A percentile compares a stretch with the other conserved stretches of the same genome.
These are phyloP conservation scores for Labia minor DNA, from an alignment of 2,888 invertebrate species.

Conservation along the genomic window DNA sequence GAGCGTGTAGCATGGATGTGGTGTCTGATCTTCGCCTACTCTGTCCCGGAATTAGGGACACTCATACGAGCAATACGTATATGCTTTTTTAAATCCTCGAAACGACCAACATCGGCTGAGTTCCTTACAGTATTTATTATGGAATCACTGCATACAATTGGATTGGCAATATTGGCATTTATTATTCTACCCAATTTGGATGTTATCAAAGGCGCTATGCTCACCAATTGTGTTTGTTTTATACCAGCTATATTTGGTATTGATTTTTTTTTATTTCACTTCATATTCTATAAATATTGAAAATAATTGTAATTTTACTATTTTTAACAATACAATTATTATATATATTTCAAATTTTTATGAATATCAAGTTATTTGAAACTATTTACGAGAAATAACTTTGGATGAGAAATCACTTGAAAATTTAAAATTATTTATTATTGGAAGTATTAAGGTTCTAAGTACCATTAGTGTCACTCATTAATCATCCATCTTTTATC, in stretches of 20 bases:
- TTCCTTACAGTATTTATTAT: constrained; percentile 54
- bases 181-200: constrained; percentile 68
- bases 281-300: neutral
- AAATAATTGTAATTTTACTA: too few relatives aligned
- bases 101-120: constrained; percentile 44
- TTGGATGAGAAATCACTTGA: too few relatives aligned
- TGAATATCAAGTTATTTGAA: too few relatives aligned
- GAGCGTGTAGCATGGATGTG: constrained; percentile 69
- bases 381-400: too few relatives aligned
- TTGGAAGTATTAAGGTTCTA: too few relatives aligned
- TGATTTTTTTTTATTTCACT: constrained; percentile 29
- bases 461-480: too few relatives aligned
- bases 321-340: too few relatives aligned
- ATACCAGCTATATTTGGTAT: constrained; percentile 67
- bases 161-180: constrained; percentile 63
- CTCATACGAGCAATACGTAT: constrained; percentile 59
- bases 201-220: constrained; percentile 68
- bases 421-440: too few relatives aligned
- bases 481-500: too few relatives aligned
- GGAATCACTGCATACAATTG: constrained; percentile 68
- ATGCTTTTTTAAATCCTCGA: constrained; percentile 59
- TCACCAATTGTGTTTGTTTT: constrained; percentile 74
- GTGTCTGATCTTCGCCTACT: constrained; percentile 63
- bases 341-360: too few relatives aligned
- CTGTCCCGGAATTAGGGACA: constrained; percentile 63